These are phyloP conservation scores for Passerina amoena DNA, from an alignment of 2,113 vertebrate species.

Conservation along the genomic window DNA sequence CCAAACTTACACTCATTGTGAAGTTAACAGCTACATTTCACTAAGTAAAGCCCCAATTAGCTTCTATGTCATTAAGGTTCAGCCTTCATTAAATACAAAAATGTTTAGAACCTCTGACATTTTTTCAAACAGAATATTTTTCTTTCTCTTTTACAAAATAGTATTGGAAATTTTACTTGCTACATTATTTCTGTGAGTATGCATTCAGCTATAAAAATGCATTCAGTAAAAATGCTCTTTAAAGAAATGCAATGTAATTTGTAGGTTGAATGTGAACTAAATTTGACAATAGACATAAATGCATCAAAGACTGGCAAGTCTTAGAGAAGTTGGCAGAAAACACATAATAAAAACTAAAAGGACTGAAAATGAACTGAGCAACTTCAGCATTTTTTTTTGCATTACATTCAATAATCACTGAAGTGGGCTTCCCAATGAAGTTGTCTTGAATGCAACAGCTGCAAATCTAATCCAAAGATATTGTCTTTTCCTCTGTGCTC, in stretches of 20 bases:
- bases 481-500: neutral
- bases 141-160: neutral
- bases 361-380: neutral
- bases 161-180: neutral
- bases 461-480: neutral
- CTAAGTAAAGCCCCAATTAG: neutral
- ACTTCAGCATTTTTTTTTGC: neutral
- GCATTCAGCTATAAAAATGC: neutral
- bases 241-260: neutral
- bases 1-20: neutral
- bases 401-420: neutral
- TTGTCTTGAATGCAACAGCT: constrained; percentile 2
- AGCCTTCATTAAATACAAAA: neutral
- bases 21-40: neutral
- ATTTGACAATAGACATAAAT: neutral
- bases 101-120: neutral
- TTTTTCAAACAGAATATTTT: neutral
- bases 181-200: neutral
- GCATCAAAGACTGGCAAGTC: neutral
- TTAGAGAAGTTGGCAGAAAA: neutral
- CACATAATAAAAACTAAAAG: neutral
- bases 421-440: neutral
- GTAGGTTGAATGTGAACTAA: neutral
- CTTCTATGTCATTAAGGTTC: neutral
- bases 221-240: neutral